These are phyloP conservation scores for Nanorana parkeri DNA, from an alignment of 2,113 vertebrate species.

Conservation along the genomic window DNA sequence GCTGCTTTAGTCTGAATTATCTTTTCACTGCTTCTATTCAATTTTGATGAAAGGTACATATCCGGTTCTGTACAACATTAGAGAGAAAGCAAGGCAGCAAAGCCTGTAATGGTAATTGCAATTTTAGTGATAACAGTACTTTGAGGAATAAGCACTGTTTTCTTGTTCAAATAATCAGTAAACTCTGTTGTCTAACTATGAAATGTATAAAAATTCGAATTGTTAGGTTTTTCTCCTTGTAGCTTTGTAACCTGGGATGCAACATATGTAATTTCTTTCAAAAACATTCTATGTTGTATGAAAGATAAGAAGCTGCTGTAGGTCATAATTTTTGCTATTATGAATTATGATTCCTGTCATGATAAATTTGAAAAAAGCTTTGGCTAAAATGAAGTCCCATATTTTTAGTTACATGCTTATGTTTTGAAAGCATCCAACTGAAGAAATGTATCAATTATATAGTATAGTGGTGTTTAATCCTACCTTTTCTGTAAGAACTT, in stretches of 20 bases:
- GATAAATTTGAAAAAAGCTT: too few species aligned
- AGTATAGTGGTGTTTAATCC: too few species aligned
- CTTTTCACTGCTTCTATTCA: slow-evolving; percentile 16
- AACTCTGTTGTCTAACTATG: not conserved
- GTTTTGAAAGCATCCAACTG: too few species aligned
- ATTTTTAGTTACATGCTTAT: too few species aligned
- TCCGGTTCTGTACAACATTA: not conserved
- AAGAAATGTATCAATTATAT: too few species aligned
- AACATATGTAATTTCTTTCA: not conserved
- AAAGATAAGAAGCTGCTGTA: too few species aligned
- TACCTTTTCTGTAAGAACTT: too few species aligned
- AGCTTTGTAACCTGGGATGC: not conserved
- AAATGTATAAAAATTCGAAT: not conserved
- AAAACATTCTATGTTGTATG: not conserved
- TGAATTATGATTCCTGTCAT: too few species aligned
- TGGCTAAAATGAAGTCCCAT: too few species aligned
- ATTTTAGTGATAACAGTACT: not conserved
- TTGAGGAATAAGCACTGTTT: slow-evolving; percentile 14
- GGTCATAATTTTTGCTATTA: too few species aligned
- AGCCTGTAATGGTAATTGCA: not conserved
- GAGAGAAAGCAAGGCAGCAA: not conserved
- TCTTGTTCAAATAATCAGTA: slow-evolving; percentile 31
- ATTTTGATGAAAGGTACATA: not conserved
- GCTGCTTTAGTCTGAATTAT: not conserved
- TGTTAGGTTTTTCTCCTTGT: not conserved